Percentiles rank a stretch among this genome's conserved stretches.
Evolutionary conservation across 1,140 invertebrate species (phyloP).

Genomic region (Hycleus cichorii): DNA sequence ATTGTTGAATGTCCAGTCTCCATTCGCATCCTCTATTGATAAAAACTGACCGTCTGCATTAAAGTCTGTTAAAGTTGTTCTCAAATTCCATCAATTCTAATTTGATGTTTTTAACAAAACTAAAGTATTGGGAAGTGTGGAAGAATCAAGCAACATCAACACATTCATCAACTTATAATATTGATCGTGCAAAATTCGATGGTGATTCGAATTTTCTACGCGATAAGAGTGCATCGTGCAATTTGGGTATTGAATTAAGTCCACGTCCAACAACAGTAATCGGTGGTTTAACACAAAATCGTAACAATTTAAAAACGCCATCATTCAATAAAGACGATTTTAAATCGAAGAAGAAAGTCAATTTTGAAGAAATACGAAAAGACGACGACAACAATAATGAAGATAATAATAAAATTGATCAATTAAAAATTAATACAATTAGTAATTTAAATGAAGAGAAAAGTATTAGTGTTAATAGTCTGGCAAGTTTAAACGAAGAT

Average conservation of each 20-base stretch:
- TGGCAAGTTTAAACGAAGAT: constrained; percentile 34
- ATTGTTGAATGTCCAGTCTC: constrained; percentile 8
- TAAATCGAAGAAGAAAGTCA: constrained; percentile 34
- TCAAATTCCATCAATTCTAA: too few species aligned
- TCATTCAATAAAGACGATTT: constrained; percentile 25
- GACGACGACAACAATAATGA: constrained; percentile 14
- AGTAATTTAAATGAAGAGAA: constrained; percentile 33
- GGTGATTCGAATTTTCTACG: constrained; percentile 45
- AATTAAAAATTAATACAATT: constrained; percentile 8
- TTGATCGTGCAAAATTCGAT: constrained; percentile 37
- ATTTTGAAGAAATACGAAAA: constrained; percentile 36
- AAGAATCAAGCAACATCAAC: constrained; percentile 49
- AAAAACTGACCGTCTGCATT: not conserved
- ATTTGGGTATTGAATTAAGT: constrained; percentile 58
- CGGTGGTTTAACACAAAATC: constrained; percentile 20
- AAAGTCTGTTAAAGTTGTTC: not conserved
- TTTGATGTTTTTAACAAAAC: not conserved
- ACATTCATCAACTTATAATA: constrained; percentile 42
- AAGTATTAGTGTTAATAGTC: constrained; percentile 37
- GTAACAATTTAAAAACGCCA: constrained; percentile 5
- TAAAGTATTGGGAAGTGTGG: constrained; percentile 58
- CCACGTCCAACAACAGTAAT: constrained; percentile 61
- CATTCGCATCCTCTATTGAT: constrained; percentile 26
- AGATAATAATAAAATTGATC: constrained; percentile 4
- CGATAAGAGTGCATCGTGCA: constrained; percentile 62